Conservation (phyloP, 1,140 invertebrate species). For the Drosophila ficusphila region DNA sequence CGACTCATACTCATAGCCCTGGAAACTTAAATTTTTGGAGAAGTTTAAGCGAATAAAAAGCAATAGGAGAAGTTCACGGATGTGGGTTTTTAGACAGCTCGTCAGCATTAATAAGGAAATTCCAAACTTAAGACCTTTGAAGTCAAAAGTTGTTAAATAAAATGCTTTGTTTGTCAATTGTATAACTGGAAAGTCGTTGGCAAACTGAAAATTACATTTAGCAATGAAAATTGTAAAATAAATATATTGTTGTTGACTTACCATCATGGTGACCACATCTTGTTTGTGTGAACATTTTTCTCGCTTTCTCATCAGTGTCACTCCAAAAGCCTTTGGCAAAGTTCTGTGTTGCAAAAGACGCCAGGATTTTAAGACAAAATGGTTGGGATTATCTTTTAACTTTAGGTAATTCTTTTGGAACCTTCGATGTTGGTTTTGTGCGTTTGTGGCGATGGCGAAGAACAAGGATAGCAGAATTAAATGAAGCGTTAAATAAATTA, state of each 20-base stretch:
- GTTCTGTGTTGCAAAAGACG: conserved; percentile 40
- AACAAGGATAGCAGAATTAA: conserved; percentile 19
- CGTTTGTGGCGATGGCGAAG: conserved; percentile 22
- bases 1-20: conserved; percentile 17
- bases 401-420: conserved; percentile 31
- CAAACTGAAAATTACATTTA: conserved; percentile 6
- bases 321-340: conserved; percentile 51
- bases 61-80: conserved; percentile 16
- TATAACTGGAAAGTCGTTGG: conserved; percentile 33
- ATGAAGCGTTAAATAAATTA: conserved; percentile 22
- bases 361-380: conserved; percentile 49
- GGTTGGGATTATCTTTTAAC: conserved; percentile 38
- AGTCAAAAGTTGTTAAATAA: conserved; percentile 6
- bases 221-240: not conserved
- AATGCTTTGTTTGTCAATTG: conserved; percentile 7
- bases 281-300: conserved; percentile 4
- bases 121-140: not conserved
- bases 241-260: conserved; percentile 6
- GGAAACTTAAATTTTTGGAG: conserved; percentile 5
- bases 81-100: not conserved
- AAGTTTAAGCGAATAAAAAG: conserved; percentile 9
- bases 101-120: conserved; percentile 23
- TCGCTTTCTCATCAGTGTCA: conserved; percentile 28
- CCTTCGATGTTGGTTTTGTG: conserved; percentile 27
- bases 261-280: conserved; percentile 52